Evolutionary conservation across 1,140 invertebrate species (phyloP).

Genomic region (Coboldia fuscipes): DNA sequence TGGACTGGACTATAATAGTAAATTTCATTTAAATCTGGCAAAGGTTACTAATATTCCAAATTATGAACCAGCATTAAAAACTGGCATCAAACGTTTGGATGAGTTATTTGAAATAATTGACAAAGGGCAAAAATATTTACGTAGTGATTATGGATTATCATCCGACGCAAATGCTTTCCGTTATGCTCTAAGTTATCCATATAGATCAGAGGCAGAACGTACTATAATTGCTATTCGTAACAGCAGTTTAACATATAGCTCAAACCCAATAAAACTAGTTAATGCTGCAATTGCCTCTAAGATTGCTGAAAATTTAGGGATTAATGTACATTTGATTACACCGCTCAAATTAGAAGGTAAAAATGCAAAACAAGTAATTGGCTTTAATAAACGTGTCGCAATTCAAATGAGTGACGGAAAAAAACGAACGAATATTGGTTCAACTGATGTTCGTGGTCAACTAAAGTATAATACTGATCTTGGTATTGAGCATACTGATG

Average conservation of each 20-base stretch:
- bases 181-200: slow-evolving; percentile 32
- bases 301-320: slow-evolving; percentile 12
- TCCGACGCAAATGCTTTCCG: slow-evolving; percentile 27
- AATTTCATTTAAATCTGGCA: slow-evolving; percentile 26
- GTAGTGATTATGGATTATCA: slow-evolving; percentile 1
- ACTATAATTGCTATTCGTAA: slow-evolving; percentile 28
- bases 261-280: slow-evolving; percentile 14
- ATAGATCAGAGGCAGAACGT: slow-evolving; percentile 32
- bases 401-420: slow-evolving; percentile 32
- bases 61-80: slow-evolving; percentile 3
- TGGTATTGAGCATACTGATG: slow-evolving; percentile 24
- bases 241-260: slow-evolving; percentile 10
- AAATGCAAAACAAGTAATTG: slow-evolving; percentile 27
- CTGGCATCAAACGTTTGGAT: slow-evolving; percentile 10
- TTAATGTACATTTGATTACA: slow-evolving; percentile 13
- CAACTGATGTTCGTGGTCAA: slow-evolving; percentile 23
- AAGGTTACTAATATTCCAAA: slow-evolving; percentile 21
- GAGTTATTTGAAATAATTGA: slow-evolving; percentile 8
- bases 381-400: slow-evolving; percentile 26
- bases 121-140: slow-evolving; percentile 7
- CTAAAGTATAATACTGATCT: slow-evolving; percentile 27
- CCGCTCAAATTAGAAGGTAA: slow-evolving; percentile 21
- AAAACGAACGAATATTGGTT: slow-evolving; percentile 27
- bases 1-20: slow-evolving; percentile 29
- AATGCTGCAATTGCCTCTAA: slow-evolving; percentile 11